These are phyloP conservation scores for Ganaspis sp. DNA, from an alignment of 1,140 invertebrate genomes.

Conservation along the genomic window DNA sequence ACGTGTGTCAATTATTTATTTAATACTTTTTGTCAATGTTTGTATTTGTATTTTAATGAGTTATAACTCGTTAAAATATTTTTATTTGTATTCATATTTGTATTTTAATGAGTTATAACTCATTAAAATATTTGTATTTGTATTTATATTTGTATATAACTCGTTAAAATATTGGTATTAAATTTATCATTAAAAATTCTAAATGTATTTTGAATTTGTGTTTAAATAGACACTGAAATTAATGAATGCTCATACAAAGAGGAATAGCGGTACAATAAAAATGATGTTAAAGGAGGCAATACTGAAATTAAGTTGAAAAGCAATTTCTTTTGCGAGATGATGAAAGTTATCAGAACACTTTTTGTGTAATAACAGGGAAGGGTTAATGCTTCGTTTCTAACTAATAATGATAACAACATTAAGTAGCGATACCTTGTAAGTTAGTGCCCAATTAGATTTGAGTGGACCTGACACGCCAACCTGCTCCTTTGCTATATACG, in stretches of 20 bases:
- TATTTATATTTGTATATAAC: no score
- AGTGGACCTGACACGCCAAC: conserved; percentile 49
- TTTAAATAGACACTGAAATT: no score
- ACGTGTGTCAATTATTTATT: no score
- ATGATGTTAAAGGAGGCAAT: neutral
- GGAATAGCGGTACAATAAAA: neutral
- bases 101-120: no score
- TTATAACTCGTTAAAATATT: no score
- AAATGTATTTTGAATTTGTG: no score
- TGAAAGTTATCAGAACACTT: neutral
- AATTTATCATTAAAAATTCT: no score
- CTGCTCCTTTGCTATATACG: conserved; percentile 37
- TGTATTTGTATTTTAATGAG: no score
- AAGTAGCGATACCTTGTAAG: conserved; percentile 51
- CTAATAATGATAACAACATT: conserved; percentile 51
- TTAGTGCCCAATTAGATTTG: conserved; percentile 53
- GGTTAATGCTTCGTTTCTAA: conserved; percentile 50
- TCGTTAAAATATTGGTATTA: no score
- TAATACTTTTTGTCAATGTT: no score
- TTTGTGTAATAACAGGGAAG: conserved; percentile 45
- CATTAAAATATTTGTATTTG: no score
- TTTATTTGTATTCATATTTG: no score
- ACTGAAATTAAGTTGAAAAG: conserved; percentile 34
- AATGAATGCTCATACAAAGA: neutral
- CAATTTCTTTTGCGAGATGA: conserved; percentile 33